Evolutionary conservation across 2,113 vertebrate genomes (phyloP), one percentile per base, ranked within the genome.

Genomic region (Ammodytes dubius): DNA sequence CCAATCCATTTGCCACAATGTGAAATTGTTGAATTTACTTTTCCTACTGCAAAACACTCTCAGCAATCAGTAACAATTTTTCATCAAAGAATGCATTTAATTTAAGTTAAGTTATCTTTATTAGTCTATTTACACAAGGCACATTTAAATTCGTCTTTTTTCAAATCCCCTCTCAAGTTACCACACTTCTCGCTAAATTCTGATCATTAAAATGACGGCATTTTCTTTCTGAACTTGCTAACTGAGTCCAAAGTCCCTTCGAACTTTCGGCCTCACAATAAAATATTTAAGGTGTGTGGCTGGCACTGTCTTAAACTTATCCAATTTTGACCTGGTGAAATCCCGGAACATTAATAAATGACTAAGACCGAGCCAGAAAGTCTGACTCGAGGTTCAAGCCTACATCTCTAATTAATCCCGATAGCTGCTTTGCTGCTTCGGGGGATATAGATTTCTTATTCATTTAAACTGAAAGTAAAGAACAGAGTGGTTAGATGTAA

Each of bases 1-100:
- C 81, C 56, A 69, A 84, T 78, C 79, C 39, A 82, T 63, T 65
- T 82, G 69, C 54, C 37, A 64, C 69, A 79, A 57, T 83, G 47
- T 75, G 45, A 70, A 78, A 66, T 12, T 80, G 85, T 76, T 68
- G 40, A 65, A 68, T 87, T 88, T 77, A 59, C 76, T 72, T 86
- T 85, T 87, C 49, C 61, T 66, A 13, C 71, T 49, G 58, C 4
- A 64, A 40, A 40, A 59, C 68, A 68, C 59, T 66, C 49, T 74
- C 15, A 17, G 15, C 47, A 45, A 58, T 53, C 46, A 45, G 2
- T 64, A 52, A 79, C 27, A 61, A 8, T 72, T 68, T 67, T 72
- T 81, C 49, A 61, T 77, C 40, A 27, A 27, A 27, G 27, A 27
- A 27, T 27, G 27, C 27, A 27, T 27, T 27, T 27, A 27, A 27